Base-by-base conservation (phyloP, 2,113 vertebrate genomes). In the Mirza zaza region DNA sequence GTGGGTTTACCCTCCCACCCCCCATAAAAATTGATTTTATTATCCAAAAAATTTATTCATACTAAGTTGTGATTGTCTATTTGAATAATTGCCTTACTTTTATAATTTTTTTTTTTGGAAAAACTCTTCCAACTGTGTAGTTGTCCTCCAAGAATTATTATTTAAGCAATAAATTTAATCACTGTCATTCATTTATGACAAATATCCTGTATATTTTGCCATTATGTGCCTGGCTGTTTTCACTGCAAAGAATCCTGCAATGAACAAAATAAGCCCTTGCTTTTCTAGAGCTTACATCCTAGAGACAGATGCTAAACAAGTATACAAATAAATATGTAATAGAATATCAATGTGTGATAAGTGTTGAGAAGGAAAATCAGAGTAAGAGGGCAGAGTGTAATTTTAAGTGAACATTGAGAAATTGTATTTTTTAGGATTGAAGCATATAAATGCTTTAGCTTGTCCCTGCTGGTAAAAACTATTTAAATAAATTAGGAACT, bases 401-500 rank as follows among this genome's bases (percentile, higher is more conserved):
- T 93, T 89, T 63, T 86, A 89, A 95, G 20, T 93, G 39, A 94
- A 91, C 11, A 39, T 25, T 45, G 55, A 91, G 11, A 88, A 82
- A 75, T 68, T 68, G 68, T 20, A 7, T 70, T 93, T 87, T 90
- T 91, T 52, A 52, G 63, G 88, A 18, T 48, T 27, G 32, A 45
- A 77, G 48, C 39, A 55, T 75, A 50, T 71, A 63, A n/a, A 65
- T 79, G 91, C 39, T 93, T 91, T 75, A 18, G 4, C 34, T 96
- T 85, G 8, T 63, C 34, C 82, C 90, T 91, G 25, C 48, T 80
- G 45, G 3, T 61, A 63, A 90, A 36, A 67, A 61, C 29, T 84
- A 87, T 82, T 85, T 71, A 94, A 84, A 87, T 48, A 67, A 79
- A 90, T 95, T 91, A 90, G 48, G 61, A 92, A 88, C 42, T 96